Conservation (phyloP, 2,797 vertebrate species). For the Mormyrus proboscirostris region DNA sequence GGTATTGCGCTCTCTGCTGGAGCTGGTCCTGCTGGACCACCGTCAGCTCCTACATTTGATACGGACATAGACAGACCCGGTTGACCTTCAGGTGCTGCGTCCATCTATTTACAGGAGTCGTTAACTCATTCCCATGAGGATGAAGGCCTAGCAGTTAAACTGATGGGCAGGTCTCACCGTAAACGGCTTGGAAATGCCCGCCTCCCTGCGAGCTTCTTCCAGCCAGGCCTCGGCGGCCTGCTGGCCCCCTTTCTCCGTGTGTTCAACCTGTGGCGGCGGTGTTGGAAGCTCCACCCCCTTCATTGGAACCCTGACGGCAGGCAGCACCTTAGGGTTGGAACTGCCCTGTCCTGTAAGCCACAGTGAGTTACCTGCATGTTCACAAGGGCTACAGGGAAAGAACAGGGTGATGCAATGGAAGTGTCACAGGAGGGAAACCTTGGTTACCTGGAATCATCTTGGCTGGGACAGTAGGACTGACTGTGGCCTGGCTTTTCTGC, state of each 20-base stretch:
- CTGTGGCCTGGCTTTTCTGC: constrained; percentile 31
- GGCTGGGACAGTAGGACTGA: constrained; percentile 23
- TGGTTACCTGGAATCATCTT: constrained; percentile 44
- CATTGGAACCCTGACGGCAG: constrained; percentile 48
- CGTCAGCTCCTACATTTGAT: constrained; percentile 64
- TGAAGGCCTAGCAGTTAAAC: neutral
- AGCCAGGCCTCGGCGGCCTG: constrained; percentile 61
- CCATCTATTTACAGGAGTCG: neutral
- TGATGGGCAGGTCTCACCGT: constrained; percentile 62
- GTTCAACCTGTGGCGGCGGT: constrained; percentile 36
- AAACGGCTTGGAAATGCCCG: constrained; percentile 61
- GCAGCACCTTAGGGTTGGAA: constrained; percentile 49
- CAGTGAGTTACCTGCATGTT: neutral
- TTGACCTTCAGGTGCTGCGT: too few species aligned
- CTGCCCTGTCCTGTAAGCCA: constrained; percentile 50
- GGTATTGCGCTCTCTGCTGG: constrained; percentile 82
- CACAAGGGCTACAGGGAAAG: neutral
- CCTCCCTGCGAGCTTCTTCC: constrained; percentile 68
- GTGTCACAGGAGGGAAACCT: neutral
- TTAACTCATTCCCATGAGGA: neutral
- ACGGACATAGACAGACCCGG: neutral
- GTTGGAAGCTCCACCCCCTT: constrained; percentile 48
- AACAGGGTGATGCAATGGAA: neutral
- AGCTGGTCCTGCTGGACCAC: constrained; percentile 75
- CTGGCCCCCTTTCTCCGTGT: constrained; percentile 48